Evolutionary conservation across 2,113 vertebrate genomes (phyloP), one percentile per base, ranked within the genome.

Genomic region (Bufo bufo): DNA sequence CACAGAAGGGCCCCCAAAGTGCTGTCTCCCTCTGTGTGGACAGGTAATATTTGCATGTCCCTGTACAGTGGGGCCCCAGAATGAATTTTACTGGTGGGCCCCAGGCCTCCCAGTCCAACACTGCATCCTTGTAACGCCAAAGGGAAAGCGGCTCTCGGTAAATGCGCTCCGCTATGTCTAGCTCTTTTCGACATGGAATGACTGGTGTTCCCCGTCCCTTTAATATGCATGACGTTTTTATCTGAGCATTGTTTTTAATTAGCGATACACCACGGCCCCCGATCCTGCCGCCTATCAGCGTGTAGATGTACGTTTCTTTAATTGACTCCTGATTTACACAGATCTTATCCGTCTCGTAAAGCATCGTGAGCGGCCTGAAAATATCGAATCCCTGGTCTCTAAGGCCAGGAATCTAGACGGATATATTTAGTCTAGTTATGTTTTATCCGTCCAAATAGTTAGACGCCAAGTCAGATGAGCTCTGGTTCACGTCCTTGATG

Each of bases 401-500:
- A 16, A 49, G 84, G 33, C 14, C 20, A 3, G 52, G 33, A 47
- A 17, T 23, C 20, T 1, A 14, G 43, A n/a, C 49, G 74, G 84
- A 77, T 86, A 78, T 77, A 65, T 50, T 86, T 77, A 85, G 84
- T 43, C 45, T 85, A 17, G n/a, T 50, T 63, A 52, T 3, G 56
- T 47, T 50, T 77, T 77, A 77, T 61, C 84, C 52, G 72, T 65
- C 84, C 74, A 86, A 86, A 78, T 86, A 86, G 77, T 86, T 86
- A 86, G 56, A 77, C 84, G 77, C 56, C 72, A 4, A 61, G 49
- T 85, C 84, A 77, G 72, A 4, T 61, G 45, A 77, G 17, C 33
- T 72, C 66, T 56, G 47, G 52, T 45, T 10, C 65, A 49, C 49
- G 84, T 77, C 74, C 84, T 86, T 86, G 72, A 63, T 61, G 20